These are phyloP conservation scores for Gymnopithys bicolor DNA, from an alignment of 2,797 vertebrate genomes.

Conservation along the genomic window DNA sequence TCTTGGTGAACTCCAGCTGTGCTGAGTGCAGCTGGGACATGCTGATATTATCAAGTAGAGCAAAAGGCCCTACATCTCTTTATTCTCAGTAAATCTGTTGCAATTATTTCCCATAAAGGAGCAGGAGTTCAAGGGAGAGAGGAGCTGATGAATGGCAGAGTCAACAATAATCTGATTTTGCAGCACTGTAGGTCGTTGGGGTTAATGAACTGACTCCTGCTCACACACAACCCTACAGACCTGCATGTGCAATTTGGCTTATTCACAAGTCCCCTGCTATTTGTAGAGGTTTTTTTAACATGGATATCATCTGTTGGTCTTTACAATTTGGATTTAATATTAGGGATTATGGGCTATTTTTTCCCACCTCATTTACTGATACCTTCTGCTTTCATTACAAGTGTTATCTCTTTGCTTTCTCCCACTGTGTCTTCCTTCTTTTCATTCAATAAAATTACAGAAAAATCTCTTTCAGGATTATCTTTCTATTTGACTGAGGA, in stretches of 20 bases:
- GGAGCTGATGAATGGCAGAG: constrained; percentile 40
- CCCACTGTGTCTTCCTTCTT: background rate
- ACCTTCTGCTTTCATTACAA: background rate
- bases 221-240: background rate
- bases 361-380: background rate
- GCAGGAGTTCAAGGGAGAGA: background rate
- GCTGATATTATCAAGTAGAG: background rate
- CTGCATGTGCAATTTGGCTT: background rate
- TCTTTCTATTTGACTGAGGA: background rate
- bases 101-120: background rate
- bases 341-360: constrained; percentile 6
- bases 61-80: background rate
- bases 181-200: background rate
- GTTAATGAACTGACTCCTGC: constrained; percentile 28
- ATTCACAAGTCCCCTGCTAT: background rate
- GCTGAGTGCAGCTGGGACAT: background rate
- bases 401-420: background rate
- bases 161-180: constrained; percentile 31
- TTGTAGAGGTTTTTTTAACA: background rate
- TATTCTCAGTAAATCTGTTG: background rate
- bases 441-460: background rate
- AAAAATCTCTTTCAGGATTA: background rate
- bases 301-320: constrained; percentile 13
- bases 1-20: background rate
- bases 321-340: background rate